Percentiles rank a stretch among this genome's conserved stretches.
Conservation (phyloP, 64 coral and sea anemone species). For the Montipora capricornis region DNA sequence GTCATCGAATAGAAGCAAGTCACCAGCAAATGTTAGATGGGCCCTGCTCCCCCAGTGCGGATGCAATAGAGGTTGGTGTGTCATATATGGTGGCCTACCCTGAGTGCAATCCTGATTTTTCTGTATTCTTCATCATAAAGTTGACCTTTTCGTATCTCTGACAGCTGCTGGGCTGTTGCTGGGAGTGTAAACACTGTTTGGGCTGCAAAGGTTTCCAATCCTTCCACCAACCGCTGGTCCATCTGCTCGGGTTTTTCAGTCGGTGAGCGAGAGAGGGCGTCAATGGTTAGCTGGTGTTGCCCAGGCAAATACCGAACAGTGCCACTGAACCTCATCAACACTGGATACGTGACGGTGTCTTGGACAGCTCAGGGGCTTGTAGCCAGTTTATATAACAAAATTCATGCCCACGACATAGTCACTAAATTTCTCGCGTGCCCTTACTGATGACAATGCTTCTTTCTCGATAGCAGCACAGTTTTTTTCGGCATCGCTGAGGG, state of each 20-base stretch:
- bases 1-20: too few species aligned
- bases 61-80: constrained; percentile 1
- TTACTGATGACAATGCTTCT: too few species aligned
- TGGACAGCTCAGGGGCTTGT: too few species aligned
- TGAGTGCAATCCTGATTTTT: neutral
- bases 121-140: neutral
- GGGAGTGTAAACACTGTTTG: constrained; percentile 8
- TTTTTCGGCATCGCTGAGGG: too few species aligned
- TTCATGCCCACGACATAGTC: constrained; percentile 51
- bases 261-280: neutral
- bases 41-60: neutral
- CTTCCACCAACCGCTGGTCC: constrained; percentile 10
- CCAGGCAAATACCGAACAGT: too few species aligned
- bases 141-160: constrained; percentile 46
- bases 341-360: too few species aligned
- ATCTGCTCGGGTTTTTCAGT: neutral
- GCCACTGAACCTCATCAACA: neutral
- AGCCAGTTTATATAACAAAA: too few species aligned
- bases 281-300: too few species aligned
- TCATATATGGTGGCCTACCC: constrained; percentile 60
- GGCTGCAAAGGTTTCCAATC: constrained; percentile 51
- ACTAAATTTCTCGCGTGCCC: constrained; percentile 36
- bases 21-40: constrained; percentile 16
- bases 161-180: constrained; percentile 29
- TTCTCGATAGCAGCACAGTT: too few species aligned